A percentile compares a stretch with the other conserved stretches of the same genome.
These are phyloP conservation scores for Podotricha telesiphe DNA, from an alignment of 2,888 invertebrate species.

Conservation along the genomic window DNA sequence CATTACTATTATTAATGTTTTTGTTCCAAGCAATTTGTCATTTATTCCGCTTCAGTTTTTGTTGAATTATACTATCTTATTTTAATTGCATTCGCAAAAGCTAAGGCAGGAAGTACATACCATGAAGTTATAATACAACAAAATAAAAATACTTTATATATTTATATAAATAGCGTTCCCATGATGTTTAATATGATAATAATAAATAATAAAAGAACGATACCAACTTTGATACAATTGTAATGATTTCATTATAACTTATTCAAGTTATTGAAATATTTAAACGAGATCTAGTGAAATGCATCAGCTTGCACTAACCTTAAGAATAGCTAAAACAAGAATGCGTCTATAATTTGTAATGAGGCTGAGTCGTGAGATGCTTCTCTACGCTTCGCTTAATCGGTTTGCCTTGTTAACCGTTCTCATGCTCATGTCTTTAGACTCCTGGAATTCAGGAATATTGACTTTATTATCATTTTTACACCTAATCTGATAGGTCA, in stretches of 20 bases:
- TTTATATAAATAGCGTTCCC: not conserved
- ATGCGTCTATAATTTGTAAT: conserved; percentile 83
- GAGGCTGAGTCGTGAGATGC: conserved; percentile 67
- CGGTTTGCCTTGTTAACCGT: conserved; percentile 74
- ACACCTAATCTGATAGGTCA: not conserved
- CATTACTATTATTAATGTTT: conserved; percentile 54
- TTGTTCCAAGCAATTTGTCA: conserved; percentile 69
- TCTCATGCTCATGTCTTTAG: conserved; percentile 63
- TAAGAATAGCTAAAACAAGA: conserved; percentile 55
- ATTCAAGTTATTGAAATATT: not conserved
- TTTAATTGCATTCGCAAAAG: conserved; percentile 65
- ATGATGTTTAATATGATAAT: too few species aligned
- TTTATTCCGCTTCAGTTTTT: conserved; percentile 66
- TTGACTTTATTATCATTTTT: conserved; percentile 5
- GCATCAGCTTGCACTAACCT: conserved; percentile 32
- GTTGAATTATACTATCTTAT: conserved; percentile 62
- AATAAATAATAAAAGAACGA: not conserved
- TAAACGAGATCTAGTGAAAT: not conserved
- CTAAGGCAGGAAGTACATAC: conserved; percentile 34
- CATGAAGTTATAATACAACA: not conserved
- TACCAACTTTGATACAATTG: not conserved
- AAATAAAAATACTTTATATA: not conserved
- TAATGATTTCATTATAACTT: too few species aligned
- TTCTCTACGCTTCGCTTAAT: conserved; percentile 78
- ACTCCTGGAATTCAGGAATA: conserved; percentile 41